phyloP scores from a whole-genome alignment of 1,140 invertebrate genomes.

The Chelonus insularis region DNA sequence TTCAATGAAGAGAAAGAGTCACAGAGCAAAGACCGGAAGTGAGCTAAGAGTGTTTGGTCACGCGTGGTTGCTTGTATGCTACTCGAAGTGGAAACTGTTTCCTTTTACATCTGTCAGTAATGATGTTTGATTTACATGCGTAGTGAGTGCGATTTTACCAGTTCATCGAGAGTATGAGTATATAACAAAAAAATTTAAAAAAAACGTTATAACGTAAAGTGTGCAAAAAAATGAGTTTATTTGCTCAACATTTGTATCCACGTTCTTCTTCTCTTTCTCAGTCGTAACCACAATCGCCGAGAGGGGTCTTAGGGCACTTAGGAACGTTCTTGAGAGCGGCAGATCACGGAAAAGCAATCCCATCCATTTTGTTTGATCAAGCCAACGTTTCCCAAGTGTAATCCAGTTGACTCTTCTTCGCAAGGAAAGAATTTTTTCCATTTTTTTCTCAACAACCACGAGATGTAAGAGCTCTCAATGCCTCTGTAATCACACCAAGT shows the following conservation, averaged over 20 bases:
- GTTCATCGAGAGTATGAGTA: background rate
- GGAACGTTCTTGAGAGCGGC: background rate
- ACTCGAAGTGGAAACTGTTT: slow-evolving; percentile 20
- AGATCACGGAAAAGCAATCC: slow-evolving; percentile 19
- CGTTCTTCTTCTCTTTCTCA: background rate
- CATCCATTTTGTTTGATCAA: slow-evolving; percentile 26
- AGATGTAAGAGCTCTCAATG: background rate
- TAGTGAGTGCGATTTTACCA: slow-evolving; percentile 12
- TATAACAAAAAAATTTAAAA: background rate
- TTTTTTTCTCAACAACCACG: background rate
- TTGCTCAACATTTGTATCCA: background rate
- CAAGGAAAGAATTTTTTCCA: too few species aligned
- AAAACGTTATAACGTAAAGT: background rate
- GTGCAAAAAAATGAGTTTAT: background rate
- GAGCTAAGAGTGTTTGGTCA: slow-evolving; percentile 22
- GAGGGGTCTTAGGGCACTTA: slow-evolving; percentile 9
- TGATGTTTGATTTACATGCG: slow-evolving; percentile 27
- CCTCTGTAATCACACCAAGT: background rate
- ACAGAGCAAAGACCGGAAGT: slow-evolving; percentile 20
- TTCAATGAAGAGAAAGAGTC: background rate
- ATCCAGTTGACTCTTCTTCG: slow-evolving; percentile 23
- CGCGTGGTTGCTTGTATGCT: slow-evolving; percentile 21
- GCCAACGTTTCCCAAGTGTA: slow-evolving; percentile 18
- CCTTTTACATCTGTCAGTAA: slow-evolving; percentile 19
- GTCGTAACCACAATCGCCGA: slow-evolving; percentile 9